phyloP scores from a whole-genome alignment of 2,113 vertebrate genomes.

The Pan paniscus region DNA sequence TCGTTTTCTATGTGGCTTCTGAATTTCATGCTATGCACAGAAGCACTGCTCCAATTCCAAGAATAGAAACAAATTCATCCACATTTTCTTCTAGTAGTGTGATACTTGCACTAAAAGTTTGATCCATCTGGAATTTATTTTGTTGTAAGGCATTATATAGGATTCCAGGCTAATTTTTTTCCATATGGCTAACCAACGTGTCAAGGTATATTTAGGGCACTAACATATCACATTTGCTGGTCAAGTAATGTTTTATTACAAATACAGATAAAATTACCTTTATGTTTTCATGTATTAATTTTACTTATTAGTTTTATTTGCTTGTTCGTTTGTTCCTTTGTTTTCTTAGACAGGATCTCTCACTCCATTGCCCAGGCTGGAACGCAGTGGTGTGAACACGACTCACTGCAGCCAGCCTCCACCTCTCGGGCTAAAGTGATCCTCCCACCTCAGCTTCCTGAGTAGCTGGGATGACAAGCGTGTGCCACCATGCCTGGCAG shows the following conservation, averaged over 20 bases:
- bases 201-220: neutral
- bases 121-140: slow-evolving; percentile 36
- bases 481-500: neutral
- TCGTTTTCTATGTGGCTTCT: neutral
- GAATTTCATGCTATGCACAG: neutral
- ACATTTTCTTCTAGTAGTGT: neutral
- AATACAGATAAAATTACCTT: slow-evolving; percentile 11
- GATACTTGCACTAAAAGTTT: neutral
- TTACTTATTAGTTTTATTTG: neutral
- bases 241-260: slow-evolving; percentile 2
- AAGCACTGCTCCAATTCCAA: neutral
- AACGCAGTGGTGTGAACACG: too few relatives aligned
- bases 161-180: neutral
- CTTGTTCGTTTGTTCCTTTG: too few relatives aligned
- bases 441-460: too few relatives aligned
- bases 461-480: too few relatives aligned
- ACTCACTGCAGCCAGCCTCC: too few relatives aligned
- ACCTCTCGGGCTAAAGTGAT: too few relatives aligned
- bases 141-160: neutral
- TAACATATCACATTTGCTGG: neutral
- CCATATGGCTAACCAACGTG: neutral
- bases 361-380: too few relatives aligned
- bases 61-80: neutral
- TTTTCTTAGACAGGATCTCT: too few relatives aligned
- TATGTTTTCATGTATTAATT: neutral